Base-by-base conservation (phyloP, 2,888 invertebrate genomes). In the Philopedon plagiatum region DNA sequence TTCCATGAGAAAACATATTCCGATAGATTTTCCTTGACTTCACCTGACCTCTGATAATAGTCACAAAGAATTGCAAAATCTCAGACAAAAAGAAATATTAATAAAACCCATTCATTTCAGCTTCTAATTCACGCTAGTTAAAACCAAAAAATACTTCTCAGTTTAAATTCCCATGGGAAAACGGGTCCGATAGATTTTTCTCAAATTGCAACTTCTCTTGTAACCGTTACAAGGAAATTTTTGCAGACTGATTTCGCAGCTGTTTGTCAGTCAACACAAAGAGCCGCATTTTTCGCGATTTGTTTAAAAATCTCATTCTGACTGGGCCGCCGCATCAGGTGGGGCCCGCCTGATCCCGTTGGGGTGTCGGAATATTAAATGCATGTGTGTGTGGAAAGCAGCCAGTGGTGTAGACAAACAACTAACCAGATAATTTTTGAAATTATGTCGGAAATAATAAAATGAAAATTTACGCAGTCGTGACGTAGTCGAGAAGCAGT, bases 311-410 rank as follows among this genome's bases (percentile, higher is more conserved):
- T 65, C 65, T 65, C 39, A 49, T 49, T 51, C 63, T 23, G 63
- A 63, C 63, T 29, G 44, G 65, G 56, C 51, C 65, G 54, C 56
- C 51, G 44, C 65, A 65, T 65, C 65, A 65, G 51, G 56, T 60
- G 60, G 60, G 60, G 60, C 60, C 60, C 60, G 39, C 60, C 34
- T 11, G 60, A 21, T 65, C 65, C 65, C 65, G 65, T 65, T 56
- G 65, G 65, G 56, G 65, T 60, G 65, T 65, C 65, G 56, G 56
- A 56, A 65, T 65, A 65, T 56, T 44, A 29, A 56, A 65, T 65
- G 15, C 32, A 51, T 41, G 44, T 41, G 56, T 21, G 39, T 39
- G 37, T 64, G 41, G 65, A 56, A 56, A 56, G 39, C 15, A 26
- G 29, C 37, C 65, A 65, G 65, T 63, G 51, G 49, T 37, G 63